phyloP scores from a whole-genome alignment of 1,140 invertebrate genomes.

The Akabosia matsudoensis region DNA sequence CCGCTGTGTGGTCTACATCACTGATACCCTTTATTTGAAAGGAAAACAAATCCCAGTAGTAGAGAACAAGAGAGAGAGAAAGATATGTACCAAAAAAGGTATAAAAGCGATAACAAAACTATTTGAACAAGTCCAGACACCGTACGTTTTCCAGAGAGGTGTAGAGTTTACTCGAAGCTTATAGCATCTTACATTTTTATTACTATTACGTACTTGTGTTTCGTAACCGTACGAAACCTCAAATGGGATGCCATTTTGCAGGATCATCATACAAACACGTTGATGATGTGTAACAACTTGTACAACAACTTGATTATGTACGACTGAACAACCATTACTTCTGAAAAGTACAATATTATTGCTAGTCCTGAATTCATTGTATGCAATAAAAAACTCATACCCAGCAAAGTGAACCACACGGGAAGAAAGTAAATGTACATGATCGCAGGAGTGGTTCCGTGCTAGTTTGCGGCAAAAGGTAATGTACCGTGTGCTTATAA shows the following conservation, averaged over 20 bases:
- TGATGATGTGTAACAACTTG: conserved; percentile 21
- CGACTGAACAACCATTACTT: not conserved
- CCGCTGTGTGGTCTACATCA: not conserved
- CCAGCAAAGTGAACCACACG: too few relatives aligned
- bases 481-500: not conserved
- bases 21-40: not conserved
- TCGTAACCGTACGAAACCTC: conserved; percentile 1
- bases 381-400: not conserved
- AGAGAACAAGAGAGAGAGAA: not conserved
- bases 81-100: not conserved
- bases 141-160: too few relatives aligned
- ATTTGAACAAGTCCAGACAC: not conserved
- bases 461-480: not conserved
- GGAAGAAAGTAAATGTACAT: too few relatives aligned
- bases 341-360: not conserved
- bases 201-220: not conserved
- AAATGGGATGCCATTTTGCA: conserved; percentile 9
- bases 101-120: not conserved
- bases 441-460: too few relatives aligned
- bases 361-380: not conserved
- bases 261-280: not conserved
- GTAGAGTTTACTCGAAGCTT: too few relatives aligned
- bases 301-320: conserved; percentile 4
- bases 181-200: not conserved
- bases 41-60: not conserved